These are phyloP conservation scores for Papilio gigon DNA, from an alignment of 2,888 invertebrate species.

Conservation along the genomic window DNA sequence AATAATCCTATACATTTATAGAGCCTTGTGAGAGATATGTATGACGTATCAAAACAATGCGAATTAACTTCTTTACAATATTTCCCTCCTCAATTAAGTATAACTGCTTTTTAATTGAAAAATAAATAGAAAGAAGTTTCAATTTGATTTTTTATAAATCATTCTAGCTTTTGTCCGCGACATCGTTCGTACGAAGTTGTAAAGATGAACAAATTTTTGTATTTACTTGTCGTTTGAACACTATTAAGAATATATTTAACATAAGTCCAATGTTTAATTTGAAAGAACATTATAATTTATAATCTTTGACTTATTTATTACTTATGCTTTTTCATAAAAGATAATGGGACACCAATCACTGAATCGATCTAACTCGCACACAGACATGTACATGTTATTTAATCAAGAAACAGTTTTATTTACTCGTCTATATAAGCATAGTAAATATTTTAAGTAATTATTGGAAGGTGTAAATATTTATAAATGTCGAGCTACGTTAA, in stretches of 20 bases:
- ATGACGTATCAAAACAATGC: background rate
- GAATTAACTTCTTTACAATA: background rate
- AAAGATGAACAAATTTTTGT: background rate
- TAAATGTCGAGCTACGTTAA: background rate
- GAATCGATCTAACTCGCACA: background rate
- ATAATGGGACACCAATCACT: background rate
- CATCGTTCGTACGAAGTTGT: too few relatives aligned
- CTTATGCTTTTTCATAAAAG: background rate
- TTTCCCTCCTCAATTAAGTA: background rate
- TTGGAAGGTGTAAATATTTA: background rate
- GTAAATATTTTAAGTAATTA: background rate
- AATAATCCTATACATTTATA: background rate
- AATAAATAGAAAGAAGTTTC: background rate
- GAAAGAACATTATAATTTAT: conserved; percentile 16
- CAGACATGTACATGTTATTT: too few relatives aligned
- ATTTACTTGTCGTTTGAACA: background rate
- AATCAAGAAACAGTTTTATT: too few relatives aligned
- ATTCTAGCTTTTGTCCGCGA: too few relatives aligned
- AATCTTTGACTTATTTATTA: background rate
- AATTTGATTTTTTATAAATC: background rate
- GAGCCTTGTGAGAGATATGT: background rate
- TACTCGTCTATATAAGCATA: too few relatives aligned
- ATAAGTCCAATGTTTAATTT: background rate
- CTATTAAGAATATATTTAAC: background rate
- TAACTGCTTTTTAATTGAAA: background rate